Conservation (phyloP, 2,888 invertebrate species). For the Marasmarcha lunaedactyla region DNA sequence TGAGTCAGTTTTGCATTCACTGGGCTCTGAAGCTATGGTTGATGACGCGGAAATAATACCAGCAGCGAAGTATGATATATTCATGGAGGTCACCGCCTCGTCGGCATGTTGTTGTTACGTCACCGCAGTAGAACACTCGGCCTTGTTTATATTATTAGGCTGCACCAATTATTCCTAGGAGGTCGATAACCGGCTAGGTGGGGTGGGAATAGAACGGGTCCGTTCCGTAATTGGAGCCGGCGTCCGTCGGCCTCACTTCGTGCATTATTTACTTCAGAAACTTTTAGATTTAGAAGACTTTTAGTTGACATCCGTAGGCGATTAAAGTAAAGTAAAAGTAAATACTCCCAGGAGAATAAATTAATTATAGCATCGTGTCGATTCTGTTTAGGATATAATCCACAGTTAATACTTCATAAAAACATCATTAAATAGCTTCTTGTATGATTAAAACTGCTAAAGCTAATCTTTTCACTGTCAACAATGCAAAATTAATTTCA, state of each 20-base stretch:
- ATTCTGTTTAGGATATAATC: too few species aligned
- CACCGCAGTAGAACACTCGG: constrained; percentile 28
- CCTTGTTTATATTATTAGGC: constrained; percentile 38
- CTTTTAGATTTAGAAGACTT: constrained; percentile 19
- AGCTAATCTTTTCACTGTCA: neutral
- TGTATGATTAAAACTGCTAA: too few species aligned
- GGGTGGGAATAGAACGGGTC: constrained; percentile 42
- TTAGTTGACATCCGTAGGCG: constrained; percentile 20
- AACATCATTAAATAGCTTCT: too few species aligned
- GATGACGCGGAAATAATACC: constrained; percentile 53
- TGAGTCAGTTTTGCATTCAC: constrained; percentile 21
- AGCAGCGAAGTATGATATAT: constrained; percentile 33
- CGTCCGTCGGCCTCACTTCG: constrained; percentile 34
- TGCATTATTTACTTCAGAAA: constrained; percentile 49
- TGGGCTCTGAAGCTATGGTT: constrained; percentile 27
- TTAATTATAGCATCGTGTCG: too few species aligned
- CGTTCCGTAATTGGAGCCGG: constrained; percentile 42
- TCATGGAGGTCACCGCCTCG: constrained; percentile 45
- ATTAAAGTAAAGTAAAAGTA: constrained; percentile 43
- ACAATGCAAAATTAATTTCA: neutral
- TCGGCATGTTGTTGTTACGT: constrained; percentile 29
- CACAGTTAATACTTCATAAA: too few species aligned
- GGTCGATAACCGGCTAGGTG: constrained; percentile 51
- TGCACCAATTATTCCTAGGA: constrained; percentile 29
- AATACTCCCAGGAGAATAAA: constrained; percentile 47